phyloP scores from a whole-genome alignment of 2,113 vertebrate genomes.

The Toxostoma redivivum region DNA sequence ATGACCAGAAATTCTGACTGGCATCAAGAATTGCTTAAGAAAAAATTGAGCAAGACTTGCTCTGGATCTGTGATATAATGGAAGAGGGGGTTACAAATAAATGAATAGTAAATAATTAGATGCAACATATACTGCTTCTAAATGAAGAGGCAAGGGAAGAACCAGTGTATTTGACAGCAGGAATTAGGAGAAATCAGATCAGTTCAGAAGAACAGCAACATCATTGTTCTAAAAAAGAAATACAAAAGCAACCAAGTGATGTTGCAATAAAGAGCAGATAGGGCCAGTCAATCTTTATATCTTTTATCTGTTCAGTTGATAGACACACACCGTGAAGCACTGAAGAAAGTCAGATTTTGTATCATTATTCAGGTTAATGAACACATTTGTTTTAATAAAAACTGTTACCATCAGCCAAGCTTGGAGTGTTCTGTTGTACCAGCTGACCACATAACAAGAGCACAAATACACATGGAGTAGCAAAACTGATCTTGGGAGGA shows the following conservation, averaged over 20 bases:
- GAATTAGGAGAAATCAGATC: neutral
- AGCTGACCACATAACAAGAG: rapidly evolving
- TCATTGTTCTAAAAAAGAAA: neutral
- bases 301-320: neutral
- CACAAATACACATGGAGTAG: neutral
- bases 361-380: neutral
- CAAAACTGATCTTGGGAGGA: neutral
- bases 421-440: neutral
- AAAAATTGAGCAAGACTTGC: neutral
- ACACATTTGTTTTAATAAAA: neutral
- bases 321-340: neutral
- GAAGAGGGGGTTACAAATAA: neutral
- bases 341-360: neutral
- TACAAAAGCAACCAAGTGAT: neutral
- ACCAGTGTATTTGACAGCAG: neutral
- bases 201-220: neutral
- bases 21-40: neutral
- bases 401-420: neutral
- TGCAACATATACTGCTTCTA: neutral
- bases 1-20: neutral
- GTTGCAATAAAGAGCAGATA: neutral
- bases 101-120: neutral
- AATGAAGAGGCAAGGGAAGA: neutral
- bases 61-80: neutral
- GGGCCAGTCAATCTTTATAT: neutral